These are phyloP conservation scores for Melipona beecheii DNA, from an alignment of 2,888 invertebrate species.

Conservation along the genomic window DNA sequence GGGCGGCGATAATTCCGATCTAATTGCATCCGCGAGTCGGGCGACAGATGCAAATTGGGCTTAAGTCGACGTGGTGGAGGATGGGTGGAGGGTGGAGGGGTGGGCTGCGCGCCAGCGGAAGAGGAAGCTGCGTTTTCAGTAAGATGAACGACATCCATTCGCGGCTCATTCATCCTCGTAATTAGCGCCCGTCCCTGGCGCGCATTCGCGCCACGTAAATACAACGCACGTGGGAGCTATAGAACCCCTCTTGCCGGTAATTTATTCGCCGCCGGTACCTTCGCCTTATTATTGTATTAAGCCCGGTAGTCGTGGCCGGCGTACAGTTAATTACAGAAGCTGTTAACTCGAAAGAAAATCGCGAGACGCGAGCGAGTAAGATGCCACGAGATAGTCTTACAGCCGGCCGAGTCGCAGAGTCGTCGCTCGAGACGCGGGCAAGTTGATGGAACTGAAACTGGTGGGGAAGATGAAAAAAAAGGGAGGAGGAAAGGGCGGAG, in stretches of 20 bases:
- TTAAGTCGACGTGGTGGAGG: conserved; percentile 53
- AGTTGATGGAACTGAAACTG: neutral
- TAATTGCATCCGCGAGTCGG: conserved; percentile 58
- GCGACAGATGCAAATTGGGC: conserved; percentile 67
- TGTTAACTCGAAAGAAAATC: conserved; percentile 32
- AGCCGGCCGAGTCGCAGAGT: neutral
- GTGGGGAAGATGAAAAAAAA: neutral
- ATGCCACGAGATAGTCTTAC: neutral
- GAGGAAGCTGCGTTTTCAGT: conserved; percentile 69
- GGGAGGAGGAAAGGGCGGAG: neutral
- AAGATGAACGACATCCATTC: conserved; percentile 75
- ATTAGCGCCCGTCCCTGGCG: conserved; percentile 74
- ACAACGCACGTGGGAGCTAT: conserved; percentile 76
- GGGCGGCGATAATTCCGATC: conserved; percentile 61
- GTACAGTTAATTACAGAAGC: conserved; percentile 70
- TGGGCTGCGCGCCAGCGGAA: conserved; percentile 48
- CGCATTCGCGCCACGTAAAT: conserved; percentile 73
- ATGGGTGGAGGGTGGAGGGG: neutral
- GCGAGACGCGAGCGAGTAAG: neutral
- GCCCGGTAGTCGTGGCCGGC: conserved; percentile 61
- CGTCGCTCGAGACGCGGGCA: neutral
- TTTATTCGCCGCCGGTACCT: conserved; percentile 75
- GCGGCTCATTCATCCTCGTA: conserved; percentile 76
- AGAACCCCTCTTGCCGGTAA: conserved; percentile 66
- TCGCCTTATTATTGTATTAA: conserved; percentile 79